Conservation (phyloP, 2,113 vertebrate genomes). For the Podarcis raffonei region DNA sequence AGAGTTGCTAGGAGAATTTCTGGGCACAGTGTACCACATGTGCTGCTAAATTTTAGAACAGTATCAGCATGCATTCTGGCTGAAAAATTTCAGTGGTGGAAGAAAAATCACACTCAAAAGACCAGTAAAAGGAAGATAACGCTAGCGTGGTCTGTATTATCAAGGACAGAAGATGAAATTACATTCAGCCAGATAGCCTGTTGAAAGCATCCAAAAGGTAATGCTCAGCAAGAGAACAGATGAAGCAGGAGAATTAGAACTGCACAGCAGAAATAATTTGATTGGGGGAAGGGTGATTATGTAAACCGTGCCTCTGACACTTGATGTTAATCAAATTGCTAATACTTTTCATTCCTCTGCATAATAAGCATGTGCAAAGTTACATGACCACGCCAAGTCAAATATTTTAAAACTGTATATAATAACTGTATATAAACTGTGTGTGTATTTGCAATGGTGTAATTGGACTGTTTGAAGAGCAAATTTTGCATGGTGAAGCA, state of each 20-base stretch:
- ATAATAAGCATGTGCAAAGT: slow-evolving; percentile 33
- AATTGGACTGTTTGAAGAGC: slow-evolving; percentile 22
- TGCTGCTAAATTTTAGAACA: slow-evolving; percentile 63
- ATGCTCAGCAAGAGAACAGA: not conserved
- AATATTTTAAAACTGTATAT: slow-evolving; percentile 26
- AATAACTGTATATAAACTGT: slow-evolving; percentile 16
- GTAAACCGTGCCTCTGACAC: slow-evolving; percentile 14
- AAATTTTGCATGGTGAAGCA: slow-evolving; percentile 19
- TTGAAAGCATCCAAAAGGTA: slow-evolving; percentile 57
- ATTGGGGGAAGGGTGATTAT: slow-evolving; percentile 3
- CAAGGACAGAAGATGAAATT: slow-evolving; percentile 58
- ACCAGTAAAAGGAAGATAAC: slow-evolving; percentile 66
- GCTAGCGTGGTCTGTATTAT: slow-evolving; percentile 38
- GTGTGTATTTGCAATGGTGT: not conserved
- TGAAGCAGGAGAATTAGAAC: not conserved
- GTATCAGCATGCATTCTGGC: slow-evolving; percentile 51
- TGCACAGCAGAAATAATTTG: not conserved
- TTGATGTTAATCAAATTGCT: slow-evolving; percentile 26
- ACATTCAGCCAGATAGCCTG: slow-evolving; percentile 27
- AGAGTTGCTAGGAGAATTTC: slow-evolving; percentile 76
- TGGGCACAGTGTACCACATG: slow-evolving; percentile 66
- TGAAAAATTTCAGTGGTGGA: slow-evolving; percentile 52
- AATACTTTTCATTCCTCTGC: slow-evolving; percentile 58
- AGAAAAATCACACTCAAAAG: slow-evolving; percentile 66
- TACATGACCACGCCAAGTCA: not conserved